Evolutionary conservation across 1,140 invertebrate genomes (phyloP).

Genomic region (Venustaconcha ellipsiformis): DNA sequence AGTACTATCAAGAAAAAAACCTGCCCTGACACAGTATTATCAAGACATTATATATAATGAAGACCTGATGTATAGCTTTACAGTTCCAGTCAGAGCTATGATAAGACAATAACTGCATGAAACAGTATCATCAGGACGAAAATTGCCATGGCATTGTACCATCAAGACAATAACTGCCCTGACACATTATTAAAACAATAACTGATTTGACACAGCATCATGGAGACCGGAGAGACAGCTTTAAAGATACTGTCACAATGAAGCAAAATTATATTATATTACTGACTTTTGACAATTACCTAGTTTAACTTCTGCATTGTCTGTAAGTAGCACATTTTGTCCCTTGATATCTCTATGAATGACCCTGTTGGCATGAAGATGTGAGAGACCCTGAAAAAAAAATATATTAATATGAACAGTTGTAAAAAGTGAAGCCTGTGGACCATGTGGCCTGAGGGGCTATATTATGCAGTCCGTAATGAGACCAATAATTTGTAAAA

Average conservation of each 20-base stretch:
- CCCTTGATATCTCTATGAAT: conserved; percentile 99
- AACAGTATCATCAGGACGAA: too few relatives aligned
- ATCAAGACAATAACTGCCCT: too few relatives aligned
- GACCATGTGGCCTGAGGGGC: too few relatives aligned
- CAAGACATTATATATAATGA: too few relatives aligned
- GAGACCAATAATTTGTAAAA: too few relatives aligned
- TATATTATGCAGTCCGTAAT: too few relatives aligned
- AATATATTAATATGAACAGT: background rate
- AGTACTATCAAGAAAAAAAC: too few relatives aligned
- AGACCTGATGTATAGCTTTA: background rate
- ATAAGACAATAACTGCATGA: background rate
- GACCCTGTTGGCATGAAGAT: conserved; percentile 98
- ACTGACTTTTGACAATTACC: conserved; percentile 44
- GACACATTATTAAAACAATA: too few relatives aligned
- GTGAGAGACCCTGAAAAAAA: conserved; percentile 84
- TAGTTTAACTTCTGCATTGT: conserved; percentile 99
- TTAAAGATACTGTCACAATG: conserved; percentile 1
- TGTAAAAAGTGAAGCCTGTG: too few relatives aligned
- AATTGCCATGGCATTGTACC: too few relatives aligned
- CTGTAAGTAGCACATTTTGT: conserved; percentile 99
- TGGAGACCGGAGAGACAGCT: background rate
- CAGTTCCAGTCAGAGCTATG: background rate
- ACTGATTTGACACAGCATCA: background rate
- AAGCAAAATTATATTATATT: background rate
- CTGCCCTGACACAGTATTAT: too few relatives aligned